Evolutionary conservation across 2,888 invertebrate species (phyloP), one percentile per base, ranked within the genome.

Genomic region (Oxyteleia sp.): DNA sequence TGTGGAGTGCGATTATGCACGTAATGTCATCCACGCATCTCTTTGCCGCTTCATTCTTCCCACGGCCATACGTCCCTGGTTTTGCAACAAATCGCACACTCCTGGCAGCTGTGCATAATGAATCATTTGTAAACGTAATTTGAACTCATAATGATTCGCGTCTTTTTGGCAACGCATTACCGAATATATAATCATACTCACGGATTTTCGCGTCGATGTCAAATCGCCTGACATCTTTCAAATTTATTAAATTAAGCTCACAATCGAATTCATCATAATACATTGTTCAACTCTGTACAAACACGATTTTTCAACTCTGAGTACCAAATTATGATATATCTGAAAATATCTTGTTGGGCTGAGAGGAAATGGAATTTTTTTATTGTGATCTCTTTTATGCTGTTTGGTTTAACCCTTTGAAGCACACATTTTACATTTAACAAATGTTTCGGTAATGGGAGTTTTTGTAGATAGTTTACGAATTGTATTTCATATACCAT

Each of bases 81-180:
- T 76, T 76, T 68, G 68, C 76, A 76, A 68, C 75, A 69, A 71
- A 72, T 66, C 78, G 49, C 59, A 32, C 26, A 35, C 59, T 75
- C 13, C 53, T 61, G 55, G 57, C 64, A 64, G 68, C 64, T 72
- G 75, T 35, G 61, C 61, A 51, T 45, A 45, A 61, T 61, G 79
- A 79, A 82, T 80, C 84, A 80, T 72, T 85, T 57, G 57, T 80
- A 69, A 71, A 51, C 51, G 71, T 64, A 79, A 82, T 85, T 74
- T 63, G 72, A 81, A 69, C 71, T 80, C 72, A 69, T 83, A 81
- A 83, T 69, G 76, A 41, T 75, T 78, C 64, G 38, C 63, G 64
- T 26, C 38, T 55, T 82, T 71, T 75, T 82, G 82, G 76, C 75
- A 79, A 64, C 72, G 53, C 69, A 59, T 53, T 57, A 51, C 71